A percentile compares a stretch with the other conserved stretches of the same genome.
Evolutionary conservation across 2,888 invertebrate species (phyloP).

Genomic region (Acheta domesticus): DNA sequence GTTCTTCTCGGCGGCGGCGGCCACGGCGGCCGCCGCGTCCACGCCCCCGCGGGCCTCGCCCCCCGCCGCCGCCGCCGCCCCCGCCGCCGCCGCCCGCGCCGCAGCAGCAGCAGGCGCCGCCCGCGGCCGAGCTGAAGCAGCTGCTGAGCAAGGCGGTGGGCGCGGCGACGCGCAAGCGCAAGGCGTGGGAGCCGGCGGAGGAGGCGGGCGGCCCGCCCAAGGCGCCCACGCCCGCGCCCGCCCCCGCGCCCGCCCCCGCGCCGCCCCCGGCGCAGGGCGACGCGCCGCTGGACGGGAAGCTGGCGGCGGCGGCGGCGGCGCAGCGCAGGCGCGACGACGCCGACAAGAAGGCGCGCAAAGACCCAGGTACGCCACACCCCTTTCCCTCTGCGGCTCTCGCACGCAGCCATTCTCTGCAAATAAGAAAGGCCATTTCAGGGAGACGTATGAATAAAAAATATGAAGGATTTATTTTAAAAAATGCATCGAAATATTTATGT

Average conservation of each 20-base stretch:
- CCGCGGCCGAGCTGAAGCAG: neutral
- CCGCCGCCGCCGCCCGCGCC: conserved; percentile 28
- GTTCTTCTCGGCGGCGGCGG: neutral
- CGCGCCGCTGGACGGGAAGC: neutral
- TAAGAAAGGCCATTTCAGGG: too few relatives aligned
- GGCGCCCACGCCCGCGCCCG: neutral
- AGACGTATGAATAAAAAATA: too few relatives aligned
- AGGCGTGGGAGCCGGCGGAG: conserved; percentile 28
- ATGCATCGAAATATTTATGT: too few relatives aligned
- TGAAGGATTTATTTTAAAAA: too few relatives aligned
- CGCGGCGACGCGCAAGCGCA: conserved; percentile 29
- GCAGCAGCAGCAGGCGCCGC: conserved; percentile 32
- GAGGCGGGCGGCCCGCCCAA: neutral
- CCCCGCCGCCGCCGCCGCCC: neutral
- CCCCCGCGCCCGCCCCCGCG: conserved; percentile 18
- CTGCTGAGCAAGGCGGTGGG: neutral
- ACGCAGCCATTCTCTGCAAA: too few relatives aligned
- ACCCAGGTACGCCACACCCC: neutral
- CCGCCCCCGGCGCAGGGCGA: neutral
- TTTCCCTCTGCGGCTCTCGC: too few relatives aligned
- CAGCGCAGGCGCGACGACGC: neutral
- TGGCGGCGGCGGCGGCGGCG: neutral
- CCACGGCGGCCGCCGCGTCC: neutral
- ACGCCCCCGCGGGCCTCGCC: neutral
- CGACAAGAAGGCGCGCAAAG: conserved; percentile 12